Conservation (phyloP, 2,113 vertebrate species). For the Xenopus laevis region DNA sequence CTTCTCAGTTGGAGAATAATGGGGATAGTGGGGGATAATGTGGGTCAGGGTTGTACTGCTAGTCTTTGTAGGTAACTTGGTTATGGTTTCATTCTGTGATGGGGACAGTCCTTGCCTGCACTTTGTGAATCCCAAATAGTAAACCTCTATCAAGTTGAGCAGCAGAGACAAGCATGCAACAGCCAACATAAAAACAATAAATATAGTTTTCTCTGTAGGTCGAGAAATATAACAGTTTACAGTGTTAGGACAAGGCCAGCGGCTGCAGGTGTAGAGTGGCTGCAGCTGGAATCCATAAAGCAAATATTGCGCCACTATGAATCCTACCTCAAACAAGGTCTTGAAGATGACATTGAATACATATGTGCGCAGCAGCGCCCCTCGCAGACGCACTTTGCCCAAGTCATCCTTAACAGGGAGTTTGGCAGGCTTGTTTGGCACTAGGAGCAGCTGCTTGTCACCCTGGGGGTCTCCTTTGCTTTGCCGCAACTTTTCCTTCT, state of each 20-base stretch:
- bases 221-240: conserved; percentile 86
- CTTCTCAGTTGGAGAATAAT: conserved; percentile 54
- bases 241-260: conserved; percentile 77
- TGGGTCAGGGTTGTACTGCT: conserved; percentile 51
- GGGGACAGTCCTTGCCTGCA: conserved; percentile 60
- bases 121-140: conserved; percentile 77
- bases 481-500: conserved; percentile 46
- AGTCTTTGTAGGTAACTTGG: background rate
- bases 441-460: conserved; percentile 57
- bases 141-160: conserved; percentile 83
- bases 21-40: conserved; percentile 64
- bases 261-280: conserved; percentile 78
- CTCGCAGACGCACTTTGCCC: conserved; percentile 69
- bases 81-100: conserved; percentile 3
- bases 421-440: conserved; percentile 48
- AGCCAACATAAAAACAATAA: conserved; percentile 82
- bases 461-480: conserved; percentile 12
- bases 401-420: conserved; percentile 54
- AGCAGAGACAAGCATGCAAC: conserved; percentile 79
- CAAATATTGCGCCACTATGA: conserved; percentile 79
- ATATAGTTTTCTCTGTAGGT: conserved; percentile 84
- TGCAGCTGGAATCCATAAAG: conserved; percentile 81
- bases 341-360: conserved; percentile 80
- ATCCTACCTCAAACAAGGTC: conserved; percentile 79
- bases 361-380: conserved; percentile 76